Percentiles rank a stretch among this genome's conserved stretches.
phyloP scores from a whole-genome alignment of 2,797 vertebrate genomes.

The Babyrousa celebensis region DNA sequence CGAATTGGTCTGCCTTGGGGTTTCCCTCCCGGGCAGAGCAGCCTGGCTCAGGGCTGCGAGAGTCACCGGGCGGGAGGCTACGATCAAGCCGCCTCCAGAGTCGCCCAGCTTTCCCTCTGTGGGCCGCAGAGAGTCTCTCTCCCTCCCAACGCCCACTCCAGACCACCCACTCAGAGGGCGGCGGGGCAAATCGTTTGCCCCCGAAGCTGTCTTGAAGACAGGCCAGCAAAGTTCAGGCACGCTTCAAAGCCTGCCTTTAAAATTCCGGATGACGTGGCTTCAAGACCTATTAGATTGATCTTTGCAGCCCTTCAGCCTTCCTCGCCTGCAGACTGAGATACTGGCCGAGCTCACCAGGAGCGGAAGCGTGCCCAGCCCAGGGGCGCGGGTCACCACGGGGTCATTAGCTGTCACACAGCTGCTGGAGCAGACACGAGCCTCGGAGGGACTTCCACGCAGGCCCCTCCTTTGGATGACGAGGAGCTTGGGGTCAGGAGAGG shows the following conservation, averaged over 20 bases:
- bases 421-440: not conserved
- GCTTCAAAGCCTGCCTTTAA: constrained; percentile 63
- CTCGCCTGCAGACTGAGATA: not conserved
- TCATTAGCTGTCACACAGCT: not conserved
- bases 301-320: not conserved
- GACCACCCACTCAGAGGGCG: not conserved
- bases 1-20: not conserved
- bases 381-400: not conserved
- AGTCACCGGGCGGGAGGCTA: not conserved
- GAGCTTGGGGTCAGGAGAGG: not conserved
- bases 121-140: not conserved
- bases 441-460: not conserved
- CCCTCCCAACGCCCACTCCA: not conserved
- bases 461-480: not conserved
- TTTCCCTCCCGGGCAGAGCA: not conserved
- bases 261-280: constrained; percentile 65
- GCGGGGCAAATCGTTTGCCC: not conserved
- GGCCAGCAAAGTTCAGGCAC: constrained; percentile 18
- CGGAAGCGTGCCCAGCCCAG: not conserved
- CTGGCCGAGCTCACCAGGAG: not conserved
- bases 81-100: not conserved
- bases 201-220: not conserved
- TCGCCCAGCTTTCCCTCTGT: accelerated
- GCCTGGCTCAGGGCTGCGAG: accelerated
- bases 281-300: constrained; percentile 62